These are phyloP conservation scores for Tolypeutes matacus DNA, from an alignment of 2,797 vertebrate species.

Conservation along the genomic window DNA sequence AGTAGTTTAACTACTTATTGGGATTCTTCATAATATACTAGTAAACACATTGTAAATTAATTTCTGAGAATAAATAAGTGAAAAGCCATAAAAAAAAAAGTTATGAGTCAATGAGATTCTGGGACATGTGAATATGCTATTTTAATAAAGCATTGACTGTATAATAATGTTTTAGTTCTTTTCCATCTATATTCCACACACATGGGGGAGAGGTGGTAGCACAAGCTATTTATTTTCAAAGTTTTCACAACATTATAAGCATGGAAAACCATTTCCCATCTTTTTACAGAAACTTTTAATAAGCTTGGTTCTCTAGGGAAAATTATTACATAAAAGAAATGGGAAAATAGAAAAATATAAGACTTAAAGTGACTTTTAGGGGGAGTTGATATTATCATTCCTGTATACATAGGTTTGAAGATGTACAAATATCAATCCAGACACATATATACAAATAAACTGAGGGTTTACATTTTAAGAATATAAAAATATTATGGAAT, in stretches of 20 bases:
- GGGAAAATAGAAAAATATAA: not conserved
- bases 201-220: not conserved
- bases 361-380: not conserved
- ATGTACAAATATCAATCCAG: no score
- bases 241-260: not conserved
- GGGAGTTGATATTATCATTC: not conserved
- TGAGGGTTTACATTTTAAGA: not conserved
- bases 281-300: not conserved
- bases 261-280: not conserved
- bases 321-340: not conserved
- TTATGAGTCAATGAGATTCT: not conserved
- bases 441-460: not conserved
- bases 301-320: not conserved
- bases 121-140: not conserved
- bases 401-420: not conserved
- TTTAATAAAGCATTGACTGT: not conserved
- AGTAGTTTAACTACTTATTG: conserved; percentile 51
- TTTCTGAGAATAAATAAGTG: conserved; percentile 49
- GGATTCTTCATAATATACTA: conserved; percentile 17
- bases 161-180: not conserved
- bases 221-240: not conserved
- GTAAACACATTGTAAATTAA: conserved; percentile 60
- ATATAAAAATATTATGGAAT: not conserved
- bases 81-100: not conserved
- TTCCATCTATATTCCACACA: not conserved